These are phyloP conservation scores for Lymantria dispar DNA, from an alignment of 2,888 invertebrate genomes.

Conservation along the genomic window DNA sequence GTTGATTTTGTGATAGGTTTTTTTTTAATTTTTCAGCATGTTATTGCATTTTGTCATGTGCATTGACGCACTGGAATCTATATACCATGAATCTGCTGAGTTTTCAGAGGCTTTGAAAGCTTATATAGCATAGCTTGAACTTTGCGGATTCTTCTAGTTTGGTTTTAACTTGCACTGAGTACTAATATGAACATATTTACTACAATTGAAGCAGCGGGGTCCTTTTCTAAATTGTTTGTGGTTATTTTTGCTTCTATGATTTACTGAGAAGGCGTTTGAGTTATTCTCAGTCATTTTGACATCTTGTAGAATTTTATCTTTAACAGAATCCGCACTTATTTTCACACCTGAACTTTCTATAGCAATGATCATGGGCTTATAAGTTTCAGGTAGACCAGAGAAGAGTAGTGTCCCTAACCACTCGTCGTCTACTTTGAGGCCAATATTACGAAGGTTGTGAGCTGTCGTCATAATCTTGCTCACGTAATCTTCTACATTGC, in stretches of 20 bases:
- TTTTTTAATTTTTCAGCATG: slow-evolving; percentile 10
- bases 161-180: not conserved
- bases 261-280: not conserved
- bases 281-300: not conserved
- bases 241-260: not conserved
- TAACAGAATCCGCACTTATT: slow-evolving; percentile 1
- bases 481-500: not conserved
- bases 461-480: not conserved
- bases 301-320: slow-evolving; percentile 1
- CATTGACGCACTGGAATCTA: slow-evolving; percentile 22
- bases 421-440: not conserved
- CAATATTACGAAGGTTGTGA: slow-evolving; percentile 1
- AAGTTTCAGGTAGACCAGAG: slow-evolving; percentile 15
- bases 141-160: not conserved
- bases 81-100: slow-evolving; percentile 5
- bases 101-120: not conserved
- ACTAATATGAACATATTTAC: not conserved
- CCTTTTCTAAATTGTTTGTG: not conserved
- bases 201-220: slow-evolving; percentile 3
- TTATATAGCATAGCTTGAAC: not conserved
- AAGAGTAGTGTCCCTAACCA: slow-evolving; percentile 8
- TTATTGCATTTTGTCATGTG: slow-evolving; percentile 15
- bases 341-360: slow-evolving; percentile 13
- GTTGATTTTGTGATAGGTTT: too few species aligned
- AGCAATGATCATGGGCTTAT: slow-evolving; percentile 18